Evolutionary conservation across 2,797 vertebrate genomes (phyloP), one percentile per base, ranked within the genome.

Genomic region (Martes flavigula): DNA sequence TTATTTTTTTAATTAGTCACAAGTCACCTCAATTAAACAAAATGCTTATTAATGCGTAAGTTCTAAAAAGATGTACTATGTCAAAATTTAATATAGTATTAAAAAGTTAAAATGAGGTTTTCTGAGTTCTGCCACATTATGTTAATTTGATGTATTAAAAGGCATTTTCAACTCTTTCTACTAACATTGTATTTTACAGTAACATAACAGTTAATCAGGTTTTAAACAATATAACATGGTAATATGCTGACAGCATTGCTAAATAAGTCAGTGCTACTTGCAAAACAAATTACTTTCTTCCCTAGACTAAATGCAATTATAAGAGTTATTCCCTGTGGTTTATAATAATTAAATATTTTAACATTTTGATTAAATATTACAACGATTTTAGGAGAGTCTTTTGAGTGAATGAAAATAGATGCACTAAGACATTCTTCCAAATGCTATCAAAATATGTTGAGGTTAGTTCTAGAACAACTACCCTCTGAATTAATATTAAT

Each of bases 361-460:
- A 98, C 95, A 98, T 98, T 98, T 98, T 98, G 98, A 98, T 99
- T 99, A 98, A 99, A 97, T 98, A 98, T 97, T 97, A 98, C 72
- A 98, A 97, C 56, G 78, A 98, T 97, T 98, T 98, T 98, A 98
- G 92, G n/a, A 97, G 48, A 95, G 21, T 97, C 94, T 95, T 84
- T 91, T 96, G 90, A 97, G 91, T 0, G 2, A 12, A 97, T 4
- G 2, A 97, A 98, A 98, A 98, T 2, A 97, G 82, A 97, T 85
- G 58, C 94, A 94, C 32, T 92, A 97, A 98, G 87, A 96, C 23
- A 83, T 38, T 95, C 75, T 97, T 97, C 21, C 40, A 96, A 95
- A 84, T 79, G 43, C 91, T 97, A 98, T 72, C 77, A 95, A 97
- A 98, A 97, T 62, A 97, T 97, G 51, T 35, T 14, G 18, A 98